Conservation (phyloP, 1,140 invertebrate genomes). For the Globodera rostochiensis region DNA sequence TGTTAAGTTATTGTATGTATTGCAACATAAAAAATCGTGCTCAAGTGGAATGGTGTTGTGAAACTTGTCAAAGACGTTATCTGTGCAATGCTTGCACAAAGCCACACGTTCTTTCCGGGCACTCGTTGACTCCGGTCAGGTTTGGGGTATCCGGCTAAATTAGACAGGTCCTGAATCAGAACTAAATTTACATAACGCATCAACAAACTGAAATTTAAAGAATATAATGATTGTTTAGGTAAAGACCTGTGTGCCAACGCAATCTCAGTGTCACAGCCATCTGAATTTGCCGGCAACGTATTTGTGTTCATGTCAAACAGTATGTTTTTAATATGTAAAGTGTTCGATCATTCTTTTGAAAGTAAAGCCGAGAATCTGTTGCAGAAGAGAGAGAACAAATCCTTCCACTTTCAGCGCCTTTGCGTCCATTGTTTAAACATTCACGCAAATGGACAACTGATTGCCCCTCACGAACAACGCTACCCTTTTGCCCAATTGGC, state of each 20-base stretch:
- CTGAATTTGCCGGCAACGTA: conserved; percentile 17
- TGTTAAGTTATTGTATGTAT: conserved; percentile 18
- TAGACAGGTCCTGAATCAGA: too few species aligned
- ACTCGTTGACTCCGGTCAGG: conserved; percentile 8
- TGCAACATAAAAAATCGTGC: conserved; percentile 27
- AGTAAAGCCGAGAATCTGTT: neutral
- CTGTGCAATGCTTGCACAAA: conserved; percentile 15
- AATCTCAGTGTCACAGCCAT: conserved; percentile 18
- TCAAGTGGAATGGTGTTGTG: conserved; percentile 24
- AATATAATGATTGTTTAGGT: neutral
- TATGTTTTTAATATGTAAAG: neutral
- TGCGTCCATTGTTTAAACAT: conserved; percentile 26
- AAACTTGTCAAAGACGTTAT: conserved; percentile 22
- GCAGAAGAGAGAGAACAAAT: neutral
- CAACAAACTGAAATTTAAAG: neutral
- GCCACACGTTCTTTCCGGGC: conserved; percentile 17
- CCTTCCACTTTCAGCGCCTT: conserved; percentile 20
- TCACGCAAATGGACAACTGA: conserved; percentile 14
- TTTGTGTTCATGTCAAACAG: conserved; percentile 27
- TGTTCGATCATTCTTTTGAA: neutral
- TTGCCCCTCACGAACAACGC: conserved; percentile 22
- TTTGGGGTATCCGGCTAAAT: neutral
- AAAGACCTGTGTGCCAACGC: conserved; percentile 6
- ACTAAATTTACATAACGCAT: too few species aligned
- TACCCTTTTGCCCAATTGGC: conserved; percentile 23